Conservation (phyloP, 1,140 invertebrate species). For the Caenorhabditis inopinata region DNA sequence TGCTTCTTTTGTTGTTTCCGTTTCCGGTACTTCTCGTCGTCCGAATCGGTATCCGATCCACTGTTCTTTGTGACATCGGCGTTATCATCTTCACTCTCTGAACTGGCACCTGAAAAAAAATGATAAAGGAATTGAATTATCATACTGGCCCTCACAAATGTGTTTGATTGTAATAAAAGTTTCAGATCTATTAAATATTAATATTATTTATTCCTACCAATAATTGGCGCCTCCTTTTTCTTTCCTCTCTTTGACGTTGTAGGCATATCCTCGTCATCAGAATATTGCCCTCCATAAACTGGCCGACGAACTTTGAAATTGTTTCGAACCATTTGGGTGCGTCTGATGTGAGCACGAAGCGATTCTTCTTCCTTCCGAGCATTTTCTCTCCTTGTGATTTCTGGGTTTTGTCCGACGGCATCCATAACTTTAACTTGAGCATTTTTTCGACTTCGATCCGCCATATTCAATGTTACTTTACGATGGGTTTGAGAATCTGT, state of each 20-base stretch:
- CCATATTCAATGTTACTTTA: constrained; percentile 95
- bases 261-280: constrained; percentile 27
- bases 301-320: constrained; percentile 44
- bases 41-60: constrained; percentile 29
- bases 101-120: neutral
- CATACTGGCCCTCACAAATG: too few species aligned
- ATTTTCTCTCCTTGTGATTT: constrained; percentile 45
- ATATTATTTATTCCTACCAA: constrained; percentile 56
- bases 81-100: constrained; percentile 12
- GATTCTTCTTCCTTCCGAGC: constrained; percentile 62
- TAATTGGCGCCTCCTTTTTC: constrained; percentile 37
- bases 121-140: too few species aligned
- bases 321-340: constrained; percentile 51
- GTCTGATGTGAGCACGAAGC: constrained; percentile 55
- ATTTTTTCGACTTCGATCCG: constrained; percentile 92
- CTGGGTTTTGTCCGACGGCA: constrained; percentile 69
- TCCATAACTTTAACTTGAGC: constrained; percentile 88
- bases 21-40: constrained; percentile 28
- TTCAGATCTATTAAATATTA: neutral
- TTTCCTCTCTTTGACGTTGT: neutral
- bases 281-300: constrained; percentile 38
- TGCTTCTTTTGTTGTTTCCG: constrained; percentile 47
- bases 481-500: constrained; percentile 67
- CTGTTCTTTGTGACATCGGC: neutral
- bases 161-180: neutral